Percentiles rank a stretch among this genome's conserved stretches.
Conservation (phyloP, 2,113 vertebrate species). For the Nyctereutes procyonoides region DNA sequence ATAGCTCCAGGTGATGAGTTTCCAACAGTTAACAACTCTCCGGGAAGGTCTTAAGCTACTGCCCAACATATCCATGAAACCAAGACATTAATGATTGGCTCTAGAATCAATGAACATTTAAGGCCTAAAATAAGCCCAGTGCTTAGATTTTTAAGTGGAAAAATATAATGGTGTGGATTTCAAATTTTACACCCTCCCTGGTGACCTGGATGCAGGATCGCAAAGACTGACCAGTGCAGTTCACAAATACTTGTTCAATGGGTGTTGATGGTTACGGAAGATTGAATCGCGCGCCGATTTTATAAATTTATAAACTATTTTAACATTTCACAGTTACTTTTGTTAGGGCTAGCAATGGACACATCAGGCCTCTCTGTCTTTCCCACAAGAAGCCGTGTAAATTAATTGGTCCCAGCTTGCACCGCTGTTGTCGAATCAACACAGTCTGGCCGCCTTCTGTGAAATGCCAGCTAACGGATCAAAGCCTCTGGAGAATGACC, state of each 20-base stretch:
- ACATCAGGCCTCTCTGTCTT: background rate
- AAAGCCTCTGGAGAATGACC: conserved; percentile 67
- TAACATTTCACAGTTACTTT: conserved; percentile 22
- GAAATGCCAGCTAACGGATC: conserved; percentile 72
- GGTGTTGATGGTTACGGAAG: conserved; percentile 25
- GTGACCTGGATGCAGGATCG: background rate
- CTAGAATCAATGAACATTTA: background rate
- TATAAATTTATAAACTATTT: conserved; percentile 26
- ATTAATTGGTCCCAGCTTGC: conserved; percentile 75
- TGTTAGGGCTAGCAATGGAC: background rate
- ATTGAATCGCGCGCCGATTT: background rate
- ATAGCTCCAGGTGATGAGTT: background rate
- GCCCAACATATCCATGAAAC: background rate
- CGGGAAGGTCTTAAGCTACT: background rate
- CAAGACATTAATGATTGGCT: background rate
- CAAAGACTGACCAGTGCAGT: background rate
- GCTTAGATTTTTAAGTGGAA: background rate
- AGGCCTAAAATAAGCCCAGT: background rate
- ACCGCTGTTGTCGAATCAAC: conserved; percentile 65
- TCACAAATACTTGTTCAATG: background rate
- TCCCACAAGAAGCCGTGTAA: background rate
- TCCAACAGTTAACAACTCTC: background rate
- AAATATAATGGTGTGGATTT: background rate
- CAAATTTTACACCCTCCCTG: background rate
- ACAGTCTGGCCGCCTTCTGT: conserved; percentile 69